Conservation (phyloP, 2,888 invertebrate genomes). For the Scaptomyza caliginosa region DNA sequence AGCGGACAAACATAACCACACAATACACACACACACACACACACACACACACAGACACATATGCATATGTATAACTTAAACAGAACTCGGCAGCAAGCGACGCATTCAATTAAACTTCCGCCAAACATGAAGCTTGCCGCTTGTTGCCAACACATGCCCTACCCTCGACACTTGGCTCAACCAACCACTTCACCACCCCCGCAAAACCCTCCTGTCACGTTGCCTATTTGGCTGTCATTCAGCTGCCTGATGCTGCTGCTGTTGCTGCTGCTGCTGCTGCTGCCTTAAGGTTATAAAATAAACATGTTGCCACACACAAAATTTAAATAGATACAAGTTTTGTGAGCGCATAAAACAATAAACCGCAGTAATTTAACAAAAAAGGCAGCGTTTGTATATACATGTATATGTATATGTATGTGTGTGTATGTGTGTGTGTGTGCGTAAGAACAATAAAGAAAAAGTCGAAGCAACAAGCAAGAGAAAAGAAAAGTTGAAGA, state of each 20-base stretch:
- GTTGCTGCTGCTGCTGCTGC: conserved; percentile 25
- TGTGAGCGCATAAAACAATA: conserved; percentile 77
- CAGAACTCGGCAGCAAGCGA: conserved; percentile 51
- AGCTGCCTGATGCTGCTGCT: conserved; percentile 6
- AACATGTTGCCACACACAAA: conserved; percentile 82
- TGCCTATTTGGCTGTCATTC: conserved; percentile 30
- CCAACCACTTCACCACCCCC: background rate
- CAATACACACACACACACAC: conserved; percentile 28
- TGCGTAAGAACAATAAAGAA: background rate
- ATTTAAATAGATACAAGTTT: conserved; percentile 82
- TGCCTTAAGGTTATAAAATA: conserved; percentile 81
- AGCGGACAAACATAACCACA: conserved; percentile 49
- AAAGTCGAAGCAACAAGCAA: background rate
- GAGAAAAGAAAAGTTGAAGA: conserved; percentile 23
- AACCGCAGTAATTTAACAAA: conserved; percentile 73
- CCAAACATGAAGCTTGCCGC: conserved; percentile 72
- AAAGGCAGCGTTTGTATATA: background rate
- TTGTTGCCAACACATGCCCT: conserved; percentile 36
- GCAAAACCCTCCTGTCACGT: background rate
- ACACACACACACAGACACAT: conserved; percentile 23
- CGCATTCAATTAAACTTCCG: conserved; percentile 81
- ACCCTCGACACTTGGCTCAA: too few species aligned
- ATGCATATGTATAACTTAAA: conserved; percentile 19
- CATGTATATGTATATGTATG: too few species aligned
- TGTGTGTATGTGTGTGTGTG: background rate